Base-by-base conservation (phyloP, 2,113 vertebrate genomes). In the Amblyornis subalaris region DNA sequence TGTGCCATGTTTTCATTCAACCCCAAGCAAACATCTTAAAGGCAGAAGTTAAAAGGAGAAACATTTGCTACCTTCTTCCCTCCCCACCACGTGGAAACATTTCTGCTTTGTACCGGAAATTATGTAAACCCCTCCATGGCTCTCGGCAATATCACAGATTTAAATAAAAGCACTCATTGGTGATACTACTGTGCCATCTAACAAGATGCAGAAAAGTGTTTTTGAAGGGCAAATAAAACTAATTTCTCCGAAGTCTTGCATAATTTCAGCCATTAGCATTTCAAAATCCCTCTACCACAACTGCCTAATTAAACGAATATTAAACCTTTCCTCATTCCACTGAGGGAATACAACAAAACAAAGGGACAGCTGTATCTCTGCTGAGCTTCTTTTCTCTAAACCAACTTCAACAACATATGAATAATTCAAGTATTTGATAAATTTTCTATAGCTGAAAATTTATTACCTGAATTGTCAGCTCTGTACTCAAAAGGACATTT, bases 231-330 rank as follows among this genome's bases (percentile, higher is more conserved):
- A 97, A 92, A 87, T 74, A 94, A 84, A 97, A 96, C 53, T 80
- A 64, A 93, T 89, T 95, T 95, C 53, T 94, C 92, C 31, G 7
- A 84, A 74, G 57, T 82, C 87, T 89, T 95, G 90, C 86, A 96
- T 81, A 94, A 94, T 94, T 90, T 87, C 73, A 93, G 2, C 57
- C 51, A 95, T 97, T 95, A 95, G 92, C 94, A 96, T 95, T 94
- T 97, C 94, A 95, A 97, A 95, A 86, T 91, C 85, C 71, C 65
- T 91, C 81, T 85, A 91, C 55, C 62, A 77, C 66, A 22, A 22
- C 62, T 74, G 88, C 48, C 82, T 95, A 95, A 94, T 96, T 93
- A 95, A 95, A 97, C 90, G 93, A 96, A 95, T 95, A 95, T 95
- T 93, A 95, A 96, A 93, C 88, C 75, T 94, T 96, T 95, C 92